Conservation (phyloP, 1,140 invertebrate species). For the Procambarus virginalis region DNA sequence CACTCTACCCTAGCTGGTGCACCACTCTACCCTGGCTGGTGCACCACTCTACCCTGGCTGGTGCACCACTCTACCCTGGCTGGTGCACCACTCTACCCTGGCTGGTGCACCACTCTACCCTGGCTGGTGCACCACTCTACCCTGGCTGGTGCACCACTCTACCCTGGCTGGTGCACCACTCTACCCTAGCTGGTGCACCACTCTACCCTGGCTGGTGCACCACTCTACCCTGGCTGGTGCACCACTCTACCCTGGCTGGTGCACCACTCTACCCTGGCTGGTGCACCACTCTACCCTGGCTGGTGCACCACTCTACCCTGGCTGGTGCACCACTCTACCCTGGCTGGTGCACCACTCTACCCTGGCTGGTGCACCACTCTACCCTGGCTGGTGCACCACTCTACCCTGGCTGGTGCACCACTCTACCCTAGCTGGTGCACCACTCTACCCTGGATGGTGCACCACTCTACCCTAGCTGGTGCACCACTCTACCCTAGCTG, state of each 20-base stretch:
- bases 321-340: not conserved
- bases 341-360: not conserved
- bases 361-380: no score
- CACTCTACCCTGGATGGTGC: no score
- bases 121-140: no score
- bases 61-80: not conserved
- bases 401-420: not conserved
- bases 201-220: no score
- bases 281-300: not conserved
- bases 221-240: no score
- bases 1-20: not conserved
- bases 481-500: not conserved
- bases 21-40: not conserved
- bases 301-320: not conserved
- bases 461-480: not conserved
- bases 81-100: not conserved
- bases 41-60: not conserved
- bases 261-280: not conserved
- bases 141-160: no score
- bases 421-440: no score
- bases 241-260: not conserved
- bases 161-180: no score
- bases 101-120: not conserved
- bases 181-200: no score
- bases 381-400: no score